A percentile compares a stretch with the other conserved stretches of the same genome.
Evolutionary conservation across 2,113 vertebrate genomes (phyloP).

Genomic region (Clarias batrachus): DNA sequence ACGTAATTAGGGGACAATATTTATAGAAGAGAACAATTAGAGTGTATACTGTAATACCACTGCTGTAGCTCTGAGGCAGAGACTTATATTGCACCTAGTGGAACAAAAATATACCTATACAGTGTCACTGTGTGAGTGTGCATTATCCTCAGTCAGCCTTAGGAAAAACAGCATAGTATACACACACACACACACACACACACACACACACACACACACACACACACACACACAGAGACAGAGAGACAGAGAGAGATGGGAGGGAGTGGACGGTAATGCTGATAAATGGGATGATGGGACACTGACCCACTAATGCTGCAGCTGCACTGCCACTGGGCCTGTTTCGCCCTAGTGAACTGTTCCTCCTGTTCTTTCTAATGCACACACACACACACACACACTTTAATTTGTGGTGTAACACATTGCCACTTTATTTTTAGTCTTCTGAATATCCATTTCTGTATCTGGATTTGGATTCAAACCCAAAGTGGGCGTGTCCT

Average conservation of each 20-base stretch:
- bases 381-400: conserved; percentile 31
- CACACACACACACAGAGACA: not conserved
- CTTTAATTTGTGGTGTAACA: not conserved
- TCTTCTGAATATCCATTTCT: not conserved
- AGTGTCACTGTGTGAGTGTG: not conserved
- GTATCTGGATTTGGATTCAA: not conserved
- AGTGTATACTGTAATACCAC: not conserved
- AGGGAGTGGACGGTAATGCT: conserved; percentile 57
- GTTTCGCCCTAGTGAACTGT: conserved; percentile 59
- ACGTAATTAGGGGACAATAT: not conserved
- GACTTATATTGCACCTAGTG: not conserved
- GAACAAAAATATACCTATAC: not conserved
- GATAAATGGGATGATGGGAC: conserved; percentile 74
- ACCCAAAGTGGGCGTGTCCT: not conserved
- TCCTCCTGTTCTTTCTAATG: conserved; percentile 4
- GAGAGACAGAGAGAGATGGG: conserved; percentile 41
- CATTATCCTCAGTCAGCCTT: not conserved
- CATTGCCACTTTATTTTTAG: not conserved
- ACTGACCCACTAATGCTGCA: conserved; percentile 77
- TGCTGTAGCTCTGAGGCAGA: not conserved
- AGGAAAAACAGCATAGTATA: not conserved
- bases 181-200: too few species aligned
- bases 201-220: too few species aligned
- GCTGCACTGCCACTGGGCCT: conserved; percentile 65
- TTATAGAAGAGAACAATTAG: not conserved